Evolutionary conservation across 2,113 vertebrate genomes (phyloP), one percentile per base, ranked within the genome.

Genomic region (Silurus glanis): DNA sequence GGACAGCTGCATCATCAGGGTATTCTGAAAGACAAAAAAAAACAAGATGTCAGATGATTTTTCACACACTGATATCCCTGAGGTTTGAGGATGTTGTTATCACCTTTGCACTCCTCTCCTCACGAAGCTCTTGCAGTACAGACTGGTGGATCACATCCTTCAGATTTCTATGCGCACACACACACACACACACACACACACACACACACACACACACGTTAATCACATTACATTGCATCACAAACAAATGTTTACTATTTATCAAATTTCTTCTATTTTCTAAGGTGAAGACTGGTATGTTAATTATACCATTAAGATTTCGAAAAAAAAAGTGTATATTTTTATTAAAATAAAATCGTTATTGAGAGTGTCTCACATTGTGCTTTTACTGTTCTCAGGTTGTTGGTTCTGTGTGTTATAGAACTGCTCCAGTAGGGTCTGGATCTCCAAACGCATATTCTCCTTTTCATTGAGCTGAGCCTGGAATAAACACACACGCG

Each of bases 391-490:
- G 82, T 61, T 90, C 37, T 74, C 66, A 1, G 62, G 56, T 6
- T 58, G 19, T 61, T 94, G 94, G 72, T 87, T 93, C 88, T 97
- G 94, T 81, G 97, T 92, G 23, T 91, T 94, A 90, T 95, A 96
- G 91, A 97, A 98, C 80, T 93, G 93, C 66, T 97, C 96, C 84
- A 95, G 90, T 83, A 98, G 87, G 72, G 86, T 67, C 91, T 98
- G 95, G 87, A 97, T 96, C 90, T 98, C 97, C 84, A 95, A 84
- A 25, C 90, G 95, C 13, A 96, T 90, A 53, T 93, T 95, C 86
- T 97, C 96, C 90, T 97, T 92, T 86, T 98, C 96, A 88, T 82
- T 93, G 76, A 99, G 89, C 88, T 98, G 97, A 9, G 86, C 92
- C 98, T 99, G 80, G 67, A 51, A 61, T 37, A 79, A 37, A 28